Percentiles rank a stretch among this genome's conserved stretches.
phyloP scores from a whole-genome alignment of 2,888 invertebrate genomes.

The Dioctria linearis region DNA sequence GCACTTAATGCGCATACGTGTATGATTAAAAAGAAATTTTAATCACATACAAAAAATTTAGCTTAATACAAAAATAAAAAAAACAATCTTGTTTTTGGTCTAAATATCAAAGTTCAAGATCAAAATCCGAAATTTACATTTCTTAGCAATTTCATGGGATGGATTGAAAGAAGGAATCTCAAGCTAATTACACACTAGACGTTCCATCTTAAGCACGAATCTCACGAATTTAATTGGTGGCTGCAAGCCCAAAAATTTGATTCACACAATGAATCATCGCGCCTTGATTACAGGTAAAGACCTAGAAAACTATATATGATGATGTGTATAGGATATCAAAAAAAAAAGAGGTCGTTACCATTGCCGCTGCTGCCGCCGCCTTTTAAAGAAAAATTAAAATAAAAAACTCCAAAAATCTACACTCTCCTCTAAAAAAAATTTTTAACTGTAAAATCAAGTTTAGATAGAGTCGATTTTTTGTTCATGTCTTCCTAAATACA shows the following conservation, averaged over 20 bases:
- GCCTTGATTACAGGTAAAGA: conserved; percentile 23
- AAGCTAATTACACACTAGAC: conserved; percentile 6
- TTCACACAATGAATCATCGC: conserved; percentile 23
- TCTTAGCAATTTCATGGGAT: conserved; percentile 20
- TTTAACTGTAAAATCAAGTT: conserved; percentile 48
- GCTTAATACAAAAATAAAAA: too few species aligned
- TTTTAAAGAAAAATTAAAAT: background rate
- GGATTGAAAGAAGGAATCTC: conserved; percentile 7
- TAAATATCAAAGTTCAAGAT: conserved; percentile 10
- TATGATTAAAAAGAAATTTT: too few species aligned
- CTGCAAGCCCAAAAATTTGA: conserved; percentile 31
- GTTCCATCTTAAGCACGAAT: conserved; percentile 12
- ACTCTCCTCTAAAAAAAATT: conserved; percentile 28
- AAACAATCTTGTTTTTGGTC: too few species aligned
- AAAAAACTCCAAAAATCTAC: conserved; percentile 24
- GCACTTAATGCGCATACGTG: too few species aligned
- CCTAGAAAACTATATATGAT: conserved; percentile 25
- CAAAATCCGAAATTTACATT: conserved; percentile 32
- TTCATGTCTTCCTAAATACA: conserved; percentile 12
- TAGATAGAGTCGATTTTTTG: background rate
- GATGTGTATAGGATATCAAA: background rate
- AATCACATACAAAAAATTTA: too few species aligned
- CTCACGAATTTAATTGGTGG: conserved; percentile 22
- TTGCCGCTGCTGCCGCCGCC: background rate
- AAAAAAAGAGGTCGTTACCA: conserved; percentile 42